Evolutionary conservation across 2,888 invertebrate genomes (phyloP).

Genomic region (Hetaerina titia): DNA sequence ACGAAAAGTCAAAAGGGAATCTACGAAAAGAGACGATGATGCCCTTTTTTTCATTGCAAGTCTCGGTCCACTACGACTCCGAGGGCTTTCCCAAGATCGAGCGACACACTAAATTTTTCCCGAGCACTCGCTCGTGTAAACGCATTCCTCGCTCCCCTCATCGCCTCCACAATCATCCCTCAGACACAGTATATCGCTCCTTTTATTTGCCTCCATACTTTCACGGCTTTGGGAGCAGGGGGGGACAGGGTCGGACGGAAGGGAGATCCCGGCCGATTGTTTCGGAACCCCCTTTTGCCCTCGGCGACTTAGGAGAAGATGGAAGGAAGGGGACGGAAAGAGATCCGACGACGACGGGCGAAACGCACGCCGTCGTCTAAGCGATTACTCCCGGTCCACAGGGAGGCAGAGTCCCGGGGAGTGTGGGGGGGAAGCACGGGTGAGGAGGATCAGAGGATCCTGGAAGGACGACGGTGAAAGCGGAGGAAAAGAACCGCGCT

Average conservation of each 20-base stretch:
- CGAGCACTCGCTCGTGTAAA: not conserved
- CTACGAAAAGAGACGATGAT: not conserved
- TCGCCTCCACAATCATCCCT: slow-evolving; percentile 15
- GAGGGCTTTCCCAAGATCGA: not conserved
- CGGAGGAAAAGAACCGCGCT: not conserved
- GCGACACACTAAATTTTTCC: not conserved
- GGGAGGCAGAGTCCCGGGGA: slow-evolving; percentile 4
- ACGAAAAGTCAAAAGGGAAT: not conserved
- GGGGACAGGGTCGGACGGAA: not conserved
- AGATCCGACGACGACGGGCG: not conserved
- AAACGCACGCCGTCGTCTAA: not conserved
- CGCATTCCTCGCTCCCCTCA: slow-evolving; percentile 25
- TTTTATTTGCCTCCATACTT: slow-evolving; percentile 14
- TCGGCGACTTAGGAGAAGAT: not conserved
- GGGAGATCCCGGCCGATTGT: not conserved
- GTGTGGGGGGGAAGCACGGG: not conserved
- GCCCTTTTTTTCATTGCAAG: not conserved
- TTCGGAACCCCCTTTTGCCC: not conserved
- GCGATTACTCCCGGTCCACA: slow-evolving; percentile 26
- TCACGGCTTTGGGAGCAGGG: not conserved
- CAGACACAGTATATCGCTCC: not conserved
- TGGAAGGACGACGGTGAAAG: not conserved
- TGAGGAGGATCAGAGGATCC: slow-evolving; percentile 1
- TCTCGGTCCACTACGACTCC: not conserved
- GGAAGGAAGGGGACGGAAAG: not conserved